Evolutionary conservation across 1,140 invertebrate genomes (phyloP).

Genomic region (Monochamus saltuarius): DNA sequence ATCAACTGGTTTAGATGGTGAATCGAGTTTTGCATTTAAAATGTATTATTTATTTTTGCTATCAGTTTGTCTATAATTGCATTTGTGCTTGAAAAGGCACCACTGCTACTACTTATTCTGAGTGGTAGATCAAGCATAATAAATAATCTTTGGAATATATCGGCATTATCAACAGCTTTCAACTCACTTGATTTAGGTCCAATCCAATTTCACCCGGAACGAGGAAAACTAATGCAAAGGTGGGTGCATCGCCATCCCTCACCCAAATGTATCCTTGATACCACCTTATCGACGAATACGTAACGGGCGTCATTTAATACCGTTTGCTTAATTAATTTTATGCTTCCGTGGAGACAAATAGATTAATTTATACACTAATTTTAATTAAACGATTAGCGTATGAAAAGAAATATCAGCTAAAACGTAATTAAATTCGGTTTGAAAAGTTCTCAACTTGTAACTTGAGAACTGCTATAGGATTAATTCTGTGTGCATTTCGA

Average conservation of each 20-base stretch:
- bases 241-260: too few relatives aligned
- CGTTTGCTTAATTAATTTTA: not conserved
- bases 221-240: not conserved
- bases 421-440: constrained; percentile 32
- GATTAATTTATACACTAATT: constrained; percentile 31
- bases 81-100: too few relatives aligned
- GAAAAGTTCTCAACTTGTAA: constrained; percentile 29
- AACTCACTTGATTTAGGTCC: constrained; percentile 10
- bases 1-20: too few relatives aligned
- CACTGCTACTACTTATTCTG: too few relatives aligned
- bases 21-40: too few relatives aligned
- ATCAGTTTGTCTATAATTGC: too few relatives aligned
- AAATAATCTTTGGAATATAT: constrained; percentile 1
- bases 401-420: constrained; percentile 30
- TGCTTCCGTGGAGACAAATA: not conserved
- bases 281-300: not conserved
- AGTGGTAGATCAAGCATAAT: not conserved
- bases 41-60: too few relatives aligned
- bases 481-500: constrained; percentile 22
- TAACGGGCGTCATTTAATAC: too few relatives aligned
- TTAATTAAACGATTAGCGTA: constrained; percentile 38
- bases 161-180: constrained; percentile 14
- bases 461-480: constrained; percentile 9
- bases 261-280: too few relatives aligned
- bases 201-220: constrained; percentile 11